Percentiles rank a stretch among this genome's conserved stretches.
Evolutionary conservation across 2,113 vertebrate genomes (phyloP).

Genomic region (Rafetus swinhoei): DNA sequence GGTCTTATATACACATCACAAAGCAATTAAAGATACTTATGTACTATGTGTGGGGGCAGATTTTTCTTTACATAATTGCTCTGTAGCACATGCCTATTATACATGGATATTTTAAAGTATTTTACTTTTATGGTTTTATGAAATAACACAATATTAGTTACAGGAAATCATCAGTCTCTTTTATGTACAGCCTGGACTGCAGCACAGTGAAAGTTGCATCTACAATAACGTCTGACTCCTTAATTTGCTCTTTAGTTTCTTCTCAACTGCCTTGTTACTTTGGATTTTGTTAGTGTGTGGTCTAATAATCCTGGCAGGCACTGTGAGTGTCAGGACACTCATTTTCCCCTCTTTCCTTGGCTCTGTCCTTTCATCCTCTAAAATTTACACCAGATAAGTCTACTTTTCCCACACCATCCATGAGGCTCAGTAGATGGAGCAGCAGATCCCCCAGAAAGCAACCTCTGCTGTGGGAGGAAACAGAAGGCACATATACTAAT

Average conservation of each 20-base stretch:
- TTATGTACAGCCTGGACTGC: neutral
- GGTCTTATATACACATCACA: neutral
- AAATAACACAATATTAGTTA: neutral
- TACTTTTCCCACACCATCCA: neutral
- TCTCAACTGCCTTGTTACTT: neutral
- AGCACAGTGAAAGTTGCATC: neutral
- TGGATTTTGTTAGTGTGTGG: neutral
- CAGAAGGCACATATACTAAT: fast-evolving
- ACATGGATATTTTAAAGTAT: neutral
- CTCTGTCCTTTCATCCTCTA: neutral
- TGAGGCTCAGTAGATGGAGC: neutral
- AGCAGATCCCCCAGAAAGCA: neutral
- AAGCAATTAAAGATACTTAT: neutral
- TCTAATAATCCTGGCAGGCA: neutral
- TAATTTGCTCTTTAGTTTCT: neutral
- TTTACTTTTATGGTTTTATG: neutral
- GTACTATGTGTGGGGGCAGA: neutral
- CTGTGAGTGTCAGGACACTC: neutral
- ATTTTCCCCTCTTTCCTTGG: neutral
- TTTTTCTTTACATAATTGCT: neutral
- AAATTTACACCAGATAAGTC: fast-evolving
- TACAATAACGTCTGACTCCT: neutral
- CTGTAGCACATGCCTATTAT: neutral
- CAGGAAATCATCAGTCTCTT: neutral
- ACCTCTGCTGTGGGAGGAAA: neutral